Conservation (phyloP, 2,797 vertebrate species). For the Onychomys leucogaster region DNA sequence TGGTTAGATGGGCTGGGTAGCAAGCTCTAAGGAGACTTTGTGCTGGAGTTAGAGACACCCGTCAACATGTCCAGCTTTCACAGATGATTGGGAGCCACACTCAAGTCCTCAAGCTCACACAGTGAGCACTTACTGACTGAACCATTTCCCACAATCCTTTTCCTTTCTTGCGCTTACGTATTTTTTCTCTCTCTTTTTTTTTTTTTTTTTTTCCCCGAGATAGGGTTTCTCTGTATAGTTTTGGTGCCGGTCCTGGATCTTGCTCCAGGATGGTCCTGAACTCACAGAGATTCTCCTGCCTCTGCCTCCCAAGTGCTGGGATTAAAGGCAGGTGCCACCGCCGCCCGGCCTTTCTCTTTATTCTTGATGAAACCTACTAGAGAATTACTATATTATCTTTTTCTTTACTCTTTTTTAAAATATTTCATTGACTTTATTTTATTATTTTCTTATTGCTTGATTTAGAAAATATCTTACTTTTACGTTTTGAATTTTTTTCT, state of each 20-base stretch:
- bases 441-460: not conserved
- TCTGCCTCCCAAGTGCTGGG: too few species aligned
- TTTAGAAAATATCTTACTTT: constrained; percentile 16
- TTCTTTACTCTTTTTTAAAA: not conserved
- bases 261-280: too few species aligned
- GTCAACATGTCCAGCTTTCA: not conserved
- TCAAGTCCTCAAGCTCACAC: not conserved
- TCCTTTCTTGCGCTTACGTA: not conserved
- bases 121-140: not conserved
- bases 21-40: not conserved
- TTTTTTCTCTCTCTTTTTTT: not conserved
- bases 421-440: not conserved
- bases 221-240: too few species aligned
- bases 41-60: not conserved
- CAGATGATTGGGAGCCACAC: not conserved
- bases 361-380: not conserved
- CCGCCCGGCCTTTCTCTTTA: not conserved
- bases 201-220: too few species aligned
- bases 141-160: not conserved
- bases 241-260: too few species aligned
- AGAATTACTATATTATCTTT: not conserved
- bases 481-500: not conserved
- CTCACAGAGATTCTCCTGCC: too few species aligned
- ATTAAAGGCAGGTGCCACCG: too few species aligned
- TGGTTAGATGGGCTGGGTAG: not conserved